Evolutionary conservation across 2,888 invertebrate genomes (phyloP).

Genomic region (Papilio demoleus): DNA sequence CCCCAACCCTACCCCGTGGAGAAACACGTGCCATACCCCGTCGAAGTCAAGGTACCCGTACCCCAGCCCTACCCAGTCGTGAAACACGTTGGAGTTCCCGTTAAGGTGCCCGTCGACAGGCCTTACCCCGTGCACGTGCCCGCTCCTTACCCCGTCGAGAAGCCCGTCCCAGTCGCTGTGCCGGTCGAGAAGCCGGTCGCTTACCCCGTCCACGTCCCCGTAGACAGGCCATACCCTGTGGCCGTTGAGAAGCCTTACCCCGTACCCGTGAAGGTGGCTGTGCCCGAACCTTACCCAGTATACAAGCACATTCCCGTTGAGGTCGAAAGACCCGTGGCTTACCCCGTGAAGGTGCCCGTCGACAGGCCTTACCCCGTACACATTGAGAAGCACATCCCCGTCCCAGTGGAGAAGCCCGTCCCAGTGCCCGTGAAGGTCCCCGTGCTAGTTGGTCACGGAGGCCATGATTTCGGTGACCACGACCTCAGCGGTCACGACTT

Average conservation of each 20-base stretch:
- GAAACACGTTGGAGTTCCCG: slow-evolving; percentile 85
- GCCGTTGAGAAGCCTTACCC: slow-evolving; percentile 79
- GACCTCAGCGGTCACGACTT: slow-evolving; percentile 3
- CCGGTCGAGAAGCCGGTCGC: slow-evolving; percentile 86
- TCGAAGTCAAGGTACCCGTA: slow-evolving; percentile 88
- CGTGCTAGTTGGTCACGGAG: slow-evolving; percentile 53
- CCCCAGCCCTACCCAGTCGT: slow-evolving; percentile 89
- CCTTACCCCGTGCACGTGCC: slow-evolving; percentile 88
- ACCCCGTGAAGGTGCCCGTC: slow-evolving; percentile 86
- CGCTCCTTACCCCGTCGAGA: slow-evolving; percentile 84
- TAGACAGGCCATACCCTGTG: slow-evolving; percentile 85
- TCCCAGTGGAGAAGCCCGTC: slow-evolving; percentile 81
- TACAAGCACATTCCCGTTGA: slow-evolving; percentile 86
- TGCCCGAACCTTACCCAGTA: slow-evolving; percentile 85
- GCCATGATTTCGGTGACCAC: slow-evolving; percentile 1
- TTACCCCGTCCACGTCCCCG: slow-evolving; percentile 83
- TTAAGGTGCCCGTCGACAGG: slow-evolving; percentile 87
- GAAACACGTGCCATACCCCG: slow-evolving; percentile 88
- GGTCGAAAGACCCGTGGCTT: slow-evolving; percentile 84
- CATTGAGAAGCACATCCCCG: slow-evolving; percentile 75
- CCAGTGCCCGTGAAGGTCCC: slow-evolving; percentile 83
- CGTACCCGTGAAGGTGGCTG: slow-evolving; percentile 82
- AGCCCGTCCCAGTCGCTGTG: slow-evolving; percentile 84
- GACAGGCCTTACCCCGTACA: slow-evolving; percentile 86
- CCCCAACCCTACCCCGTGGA: slow-evolving; percentile 91